Conservation (phyloP, 1,140 invertebrate species). For the Trichomalopsis sarcophagae region DNA sequence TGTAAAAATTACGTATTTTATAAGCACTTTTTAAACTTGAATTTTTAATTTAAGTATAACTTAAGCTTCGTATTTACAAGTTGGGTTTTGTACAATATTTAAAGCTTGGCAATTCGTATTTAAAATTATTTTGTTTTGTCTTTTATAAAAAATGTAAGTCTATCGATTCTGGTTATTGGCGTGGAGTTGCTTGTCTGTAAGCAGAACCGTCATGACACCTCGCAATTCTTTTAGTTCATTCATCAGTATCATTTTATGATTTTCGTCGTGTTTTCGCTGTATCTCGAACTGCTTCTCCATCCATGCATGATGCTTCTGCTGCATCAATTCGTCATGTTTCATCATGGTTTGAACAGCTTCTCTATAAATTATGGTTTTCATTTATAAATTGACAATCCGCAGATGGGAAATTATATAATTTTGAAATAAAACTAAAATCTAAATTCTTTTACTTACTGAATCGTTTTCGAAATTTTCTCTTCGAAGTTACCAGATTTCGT, state of each 20-base stretch:
- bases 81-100: conserved; percentile 49
- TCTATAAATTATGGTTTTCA: conserved; percentile 39
- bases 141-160: conserved; percentile 13
- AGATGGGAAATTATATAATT: not conserved
- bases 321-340: conserved; percentile 59
- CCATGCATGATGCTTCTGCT: conserved; percentile 61
- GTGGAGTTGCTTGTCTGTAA: conserved; percentile 22
- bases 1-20: conserved; percentile 43
- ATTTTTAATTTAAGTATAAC: conserved; percentile 49
- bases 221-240: conserved; percentile 59
- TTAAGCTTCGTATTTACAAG: conserved; percentile 50
- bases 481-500: conserved; percentile 16
- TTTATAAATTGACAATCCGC: not conserved
- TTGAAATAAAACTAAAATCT: not conserved
- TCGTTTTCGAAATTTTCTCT: conserved; percentile 32
- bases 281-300: conserved; percentile 63
- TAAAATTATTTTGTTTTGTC: not conserved
- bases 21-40: conserved; percentile 27
- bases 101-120: conserved; percentile 43
- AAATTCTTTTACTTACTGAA: conserved; percentile 31
- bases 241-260: conserved; percentile 55
- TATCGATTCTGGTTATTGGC: conserved; percentile 43
- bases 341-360: conserved; percentile 53
- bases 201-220: conserved; percentile 47
- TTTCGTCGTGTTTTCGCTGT: conserved; percentile 59